Conservation (phyloP, 2,113 vertebrate genomes). For the Oryzias curvinotus region DNA sequence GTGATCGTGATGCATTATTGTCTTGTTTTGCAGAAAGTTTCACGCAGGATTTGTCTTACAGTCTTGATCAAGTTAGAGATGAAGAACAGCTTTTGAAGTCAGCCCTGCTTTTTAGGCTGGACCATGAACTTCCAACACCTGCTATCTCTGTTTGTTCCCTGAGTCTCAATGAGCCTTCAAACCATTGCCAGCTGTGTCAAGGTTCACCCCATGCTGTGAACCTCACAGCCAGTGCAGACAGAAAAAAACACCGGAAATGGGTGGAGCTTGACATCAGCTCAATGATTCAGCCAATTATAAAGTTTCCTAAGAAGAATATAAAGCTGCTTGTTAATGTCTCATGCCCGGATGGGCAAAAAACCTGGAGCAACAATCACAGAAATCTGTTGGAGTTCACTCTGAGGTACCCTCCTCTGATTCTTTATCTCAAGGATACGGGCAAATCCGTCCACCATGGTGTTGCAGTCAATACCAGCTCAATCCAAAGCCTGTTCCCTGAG, state of each 20-base stretch:
- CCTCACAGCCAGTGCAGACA: constrained; percentile 70
- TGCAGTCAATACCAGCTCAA: constrained; percentile 26
- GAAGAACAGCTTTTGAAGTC: constrained; percentile 88
- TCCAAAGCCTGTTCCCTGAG: constrained; percentile 1
- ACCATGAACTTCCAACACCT: constrained; percentile 59
- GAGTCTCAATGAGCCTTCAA: constrained; percentile 62
- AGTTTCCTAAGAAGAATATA: constrained; percentile 74
- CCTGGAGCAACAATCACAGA: constrained; percentile 11
- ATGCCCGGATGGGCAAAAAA: constrained; percentile 69
- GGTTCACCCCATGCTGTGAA: constrained; percentile 60
- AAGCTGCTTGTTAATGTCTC: constrained; percentile 82
- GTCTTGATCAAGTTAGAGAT: constrained; percentile 82
- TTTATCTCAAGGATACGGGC: constrained; percentile 90
- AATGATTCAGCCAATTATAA: constrained; percentile 83
- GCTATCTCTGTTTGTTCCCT: constrained; percentile 77
- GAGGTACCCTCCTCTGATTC: constrained; percentile 83
- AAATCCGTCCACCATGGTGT: constrained; percentile 77
- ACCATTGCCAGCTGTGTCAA: constrained; percentile 67
- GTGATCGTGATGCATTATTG: background rate
- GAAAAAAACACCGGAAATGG: constrained; percentile 74
- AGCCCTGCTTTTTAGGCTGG: constrained; percentile 85
- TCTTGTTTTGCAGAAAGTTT: constrained; percentile 71
- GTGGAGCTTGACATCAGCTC: constrained; percentile 87
- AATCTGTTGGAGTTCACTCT: constrained; percentile 49
- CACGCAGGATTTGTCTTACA: constrained; percentile 86